Evolutionary conservation across 2,797 vertebrate genomes (phyloP), one percentile per base, ranked within the genome.

Genomic region (Xenentodon cancila): DNA sequence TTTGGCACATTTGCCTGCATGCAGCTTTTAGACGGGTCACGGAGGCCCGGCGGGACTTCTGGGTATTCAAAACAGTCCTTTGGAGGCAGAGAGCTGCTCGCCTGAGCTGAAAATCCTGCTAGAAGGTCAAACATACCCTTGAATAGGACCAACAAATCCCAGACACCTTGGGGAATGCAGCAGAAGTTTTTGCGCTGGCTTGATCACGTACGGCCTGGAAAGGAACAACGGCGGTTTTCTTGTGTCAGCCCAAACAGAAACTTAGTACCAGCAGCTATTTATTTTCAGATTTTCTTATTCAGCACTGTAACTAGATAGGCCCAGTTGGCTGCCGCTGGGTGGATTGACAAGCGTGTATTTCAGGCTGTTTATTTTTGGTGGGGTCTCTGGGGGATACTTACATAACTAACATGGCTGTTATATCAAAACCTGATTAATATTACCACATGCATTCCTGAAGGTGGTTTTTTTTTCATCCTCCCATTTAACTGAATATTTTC

Each of bases 341-440:
- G 9, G 77, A 82, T 73, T 57, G 75, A 71, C 80, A 68, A 68
- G 67, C 63, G 1, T 68, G 63, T 60, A 74, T 87, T 86, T 86
- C 71, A 77, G 71, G 71, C 72, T 82, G 81, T 89, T 90, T 90
- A 90, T 90, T 89, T 91, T 88, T 88, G 84, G 68, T 61, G 51
- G 40, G 58, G 37, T 71, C 88, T 80, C 79, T 80, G 61, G 19
- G 70, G 85, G 85, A 79, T 59, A 72, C 66, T 56, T 71, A 65
- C 72, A 64, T 63, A 75, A 79, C 79, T 45, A 53, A 76, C 71
- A 75, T 34, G 30, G 60, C 72, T 79, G 64, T 58, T 73, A 65
- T 72, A 81, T 81, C 68, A 79, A 79, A 75, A 82, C 71, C 75
- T 20, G 52, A 79, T 63, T 37, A 82, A 67, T 53, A 19, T 11